Percentiles rank a stretch among this genome's conserved stretches.
Evolutionary conservation across 2,888 invertebrate species (phyloP).

Genomic region (Resseliella maxima): DNA sequence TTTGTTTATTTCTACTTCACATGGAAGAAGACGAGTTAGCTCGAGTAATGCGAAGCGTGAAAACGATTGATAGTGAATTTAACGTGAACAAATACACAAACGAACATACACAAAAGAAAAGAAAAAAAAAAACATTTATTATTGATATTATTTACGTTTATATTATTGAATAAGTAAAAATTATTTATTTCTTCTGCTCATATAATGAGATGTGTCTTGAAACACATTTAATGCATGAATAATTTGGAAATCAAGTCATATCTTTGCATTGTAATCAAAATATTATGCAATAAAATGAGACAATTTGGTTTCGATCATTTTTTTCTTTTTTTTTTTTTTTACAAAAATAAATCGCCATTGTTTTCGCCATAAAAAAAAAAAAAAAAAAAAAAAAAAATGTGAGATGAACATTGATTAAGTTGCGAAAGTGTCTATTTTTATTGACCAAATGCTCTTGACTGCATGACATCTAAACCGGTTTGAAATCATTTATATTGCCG

Average conservation of each 20-base stretch:
- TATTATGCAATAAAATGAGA: background rate
- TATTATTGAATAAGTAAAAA: conserved; percentile 20
- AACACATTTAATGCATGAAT: background rate
- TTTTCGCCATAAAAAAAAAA: background rate
- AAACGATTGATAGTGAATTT: background rate
- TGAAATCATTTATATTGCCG: background rate
- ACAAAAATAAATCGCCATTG: background rate
- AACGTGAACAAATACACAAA: background rate
- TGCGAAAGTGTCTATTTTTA: conserved; percentile 20
- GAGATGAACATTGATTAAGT: background rate
- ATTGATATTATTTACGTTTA: no score
- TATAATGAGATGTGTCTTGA: background rate
- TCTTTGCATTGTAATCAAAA: background rate
- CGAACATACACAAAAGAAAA: background rate
- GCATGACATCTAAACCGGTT: conserved; percentile 27
- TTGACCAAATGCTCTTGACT: conserved; percentile 30
- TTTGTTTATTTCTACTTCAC: background rate
- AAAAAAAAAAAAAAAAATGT: background rate
- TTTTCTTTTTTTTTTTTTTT: no score
- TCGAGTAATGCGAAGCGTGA: background rate
- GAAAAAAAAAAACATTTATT: background rate
- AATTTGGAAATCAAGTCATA: background rate
- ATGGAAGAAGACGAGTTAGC: background rate
- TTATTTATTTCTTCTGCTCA: background rate
- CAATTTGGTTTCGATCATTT: no score